Percentiles rank a stretch among this genome's conserved stretches.
These are phyloP conservation scores for Leuctra nigra DNA, from an alignment of 2,888 invertebrate species.

Conservation along the genomic window DNA sequence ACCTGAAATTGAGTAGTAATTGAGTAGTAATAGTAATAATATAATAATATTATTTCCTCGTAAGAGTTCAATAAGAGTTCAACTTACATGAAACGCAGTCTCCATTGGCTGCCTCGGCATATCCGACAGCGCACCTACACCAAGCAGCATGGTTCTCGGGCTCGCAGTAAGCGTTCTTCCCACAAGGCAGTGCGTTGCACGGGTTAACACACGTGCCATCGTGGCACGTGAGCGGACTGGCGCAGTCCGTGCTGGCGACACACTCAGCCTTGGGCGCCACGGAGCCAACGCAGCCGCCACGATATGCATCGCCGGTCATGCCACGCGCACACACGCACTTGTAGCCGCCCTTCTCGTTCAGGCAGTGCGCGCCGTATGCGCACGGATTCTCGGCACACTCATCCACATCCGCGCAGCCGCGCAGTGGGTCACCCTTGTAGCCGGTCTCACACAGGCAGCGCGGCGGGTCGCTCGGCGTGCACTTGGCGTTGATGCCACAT, in stretches of 20 bases:
- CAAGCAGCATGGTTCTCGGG: conserved; percentile 81
- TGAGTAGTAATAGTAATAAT: no score
- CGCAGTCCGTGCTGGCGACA: conserved; percentile 65
- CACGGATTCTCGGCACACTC: conserved; percentile 82
- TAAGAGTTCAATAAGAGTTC: not conserved
- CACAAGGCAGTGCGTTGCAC: conserved; percentile 70
- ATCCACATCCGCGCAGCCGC: conserved; percentile 78
- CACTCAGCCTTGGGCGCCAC: conserved; percentile 60
- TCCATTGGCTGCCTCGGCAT: conserved; percentile 66
- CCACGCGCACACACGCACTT: conserved; percentile 80
- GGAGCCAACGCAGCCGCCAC: conserved; percentile 62
- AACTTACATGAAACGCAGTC: conserved; percentile 73
- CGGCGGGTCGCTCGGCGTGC: conserved; percentile 83
- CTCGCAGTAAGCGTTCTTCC: conserved; percentile 79
- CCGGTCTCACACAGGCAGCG: conserved; percentile 83
- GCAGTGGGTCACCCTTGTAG: conserved; percentile 77
- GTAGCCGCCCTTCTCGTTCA: conserved; percentile 79
- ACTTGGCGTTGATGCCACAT: conserved; percentile 85
- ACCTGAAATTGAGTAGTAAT: no score
- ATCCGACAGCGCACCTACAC: conserved; percentile 83
- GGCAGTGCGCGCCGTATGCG: conserved; percentile 80
- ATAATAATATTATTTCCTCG: no score
- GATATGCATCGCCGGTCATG: conserved; percentile 78
- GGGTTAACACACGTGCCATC: conserved; percentile 76
- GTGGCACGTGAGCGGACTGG: conserved; percentile 70